Base-by-base conservation (phyloP, 2,797 vertebrate species). In the Etheostoma nigrum region DNA sequence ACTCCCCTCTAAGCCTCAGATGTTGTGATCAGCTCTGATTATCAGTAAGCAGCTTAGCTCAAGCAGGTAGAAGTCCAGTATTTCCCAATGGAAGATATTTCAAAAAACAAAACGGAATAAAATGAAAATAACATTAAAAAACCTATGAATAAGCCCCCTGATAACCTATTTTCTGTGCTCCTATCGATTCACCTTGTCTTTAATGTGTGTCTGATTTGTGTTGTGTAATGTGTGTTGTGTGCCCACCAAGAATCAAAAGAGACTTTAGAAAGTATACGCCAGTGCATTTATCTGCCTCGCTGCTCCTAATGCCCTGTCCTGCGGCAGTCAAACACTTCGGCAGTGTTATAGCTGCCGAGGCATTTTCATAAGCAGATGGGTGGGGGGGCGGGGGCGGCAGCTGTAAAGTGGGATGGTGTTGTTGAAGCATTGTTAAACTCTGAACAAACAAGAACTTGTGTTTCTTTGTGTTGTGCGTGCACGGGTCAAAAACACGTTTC, bases 31-130 rank as follows among this genome's bases (percentile, higher is more conserved):
- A 75, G 89, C 64, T 85, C 78, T 92, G 89, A 94, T 94, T 92
- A 93, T 79, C 58, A 19, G 49, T 94, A 94, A 95, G 91, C 93
- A 4, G 92, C 92, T 95, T 94, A 94, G 54, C 60, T 68, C 68
- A 75, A 76, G 9, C 1, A 57, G 66, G 81, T 76, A n/a, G 59
- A 83, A 84, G 79, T 79, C 81, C 63, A 57, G 60, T 64, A 60
- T 90, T 91, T 91, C 86, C 65, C 80, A 82, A 76, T 8, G 27
- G 44, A 59, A 52, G 15, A 12, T 33, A 61, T 3, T 14, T 3
- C 1, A 27, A 16, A 25, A 62, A 64, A 36, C 2, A 9, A 36
- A 40, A 40, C 3, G 36, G 6, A 18, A 14, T 12, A 18, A 25
- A 67, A 27, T 54, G 3, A 42, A n/a, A 21, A 14, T 21, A 3